phyloP scores from a whole-genome alignment of 2,797 vertebrate genomes.

The Siniperca undulata region DNA sequence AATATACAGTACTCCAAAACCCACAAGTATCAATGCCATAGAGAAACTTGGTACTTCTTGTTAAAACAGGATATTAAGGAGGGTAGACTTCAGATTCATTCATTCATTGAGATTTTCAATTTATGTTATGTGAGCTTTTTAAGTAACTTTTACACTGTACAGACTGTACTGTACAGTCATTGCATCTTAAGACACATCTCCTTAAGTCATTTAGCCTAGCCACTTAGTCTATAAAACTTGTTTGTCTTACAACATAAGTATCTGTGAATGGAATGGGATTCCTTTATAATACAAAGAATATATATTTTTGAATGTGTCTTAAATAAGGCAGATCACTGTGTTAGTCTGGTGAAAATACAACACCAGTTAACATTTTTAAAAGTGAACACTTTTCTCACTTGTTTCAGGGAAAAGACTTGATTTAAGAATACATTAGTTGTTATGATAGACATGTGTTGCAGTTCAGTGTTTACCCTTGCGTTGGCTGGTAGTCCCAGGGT shows the following conservation, averaged over 20 bases:
- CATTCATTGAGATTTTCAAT: constrained; percentile 5
- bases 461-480: constrained; percentile 84
- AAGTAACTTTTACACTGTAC: background rate
- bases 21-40: background rate
- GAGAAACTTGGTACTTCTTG: constrained; percentile 22
- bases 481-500: constrained; percentile 92
- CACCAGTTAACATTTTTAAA: background rate
- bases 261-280: background rate
- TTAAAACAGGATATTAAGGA: constrained; percentile 2
- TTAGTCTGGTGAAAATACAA: background rate
- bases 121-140: background rate
- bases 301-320: background rate
- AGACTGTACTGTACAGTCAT: background rate
- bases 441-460: background rate
- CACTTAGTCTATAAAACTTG: too few relatives aligned
- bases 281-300: background rate
- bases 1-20: background rate
- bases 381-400: background rate
- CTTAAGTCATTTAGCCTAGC: background rate
- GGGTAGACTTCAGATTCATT: background rate
- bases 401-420: background rate
- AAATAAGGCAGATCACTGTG: background rate
- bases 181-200: background rate
- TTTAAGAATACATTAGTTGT: background rate
- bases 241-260: too few relatives aligned